Evolutionary conservation across 2,888 invertebrate species (phyloP).

Genomic region (Trichopoda pennipes): DNA sequence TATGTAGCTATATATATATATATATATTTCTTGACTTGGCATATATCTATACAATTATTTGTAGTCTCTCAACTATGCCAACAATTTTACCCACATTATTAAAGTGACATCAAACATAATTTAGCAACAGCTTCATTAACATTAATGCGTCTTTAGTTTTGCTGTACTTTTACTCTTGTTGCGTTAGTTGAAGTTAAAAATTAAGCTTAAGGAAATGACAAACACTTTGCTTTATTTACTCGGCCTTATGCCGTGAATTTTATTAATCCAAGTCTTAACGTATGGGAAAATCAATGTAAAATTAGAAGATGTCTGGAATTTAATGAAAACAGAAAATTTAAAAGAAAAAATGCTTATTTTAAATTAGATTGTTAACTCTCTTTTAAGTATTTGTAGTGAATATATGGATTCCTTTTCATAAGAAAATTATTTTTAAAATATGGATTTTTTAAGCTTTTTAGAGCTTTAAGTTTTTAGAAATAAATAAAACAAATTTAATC

Average conservation of each 20-base stretch:
- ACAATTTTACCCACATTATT: constrained; percentile 59
- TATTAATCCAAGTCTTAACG: neutral
- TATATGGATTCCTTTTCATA: too few species aligned
- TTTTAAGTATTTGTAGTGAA: too few species aligned
- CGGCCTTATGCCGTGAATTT: neutral
- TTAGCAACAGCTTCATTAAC: constrained; percentile 61
- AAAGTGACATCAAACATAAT: constrained; percentile 62
- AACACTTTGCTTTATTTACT: constrained; percentile 28
- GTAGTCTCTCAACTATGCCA: constrained; percentile 50
- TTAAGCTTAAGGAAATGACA: constrained; percentile 36
- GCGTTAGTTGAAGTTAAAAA: constrained; percentile 1
- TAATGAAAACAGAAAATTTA: too few species aligned
- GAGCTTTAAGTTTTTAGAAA: too few species aligned
- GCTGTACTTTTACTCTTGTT: neutral
- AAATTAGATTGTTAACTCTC: too few species aligned
- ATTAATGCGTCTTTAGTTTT: constrained; percentile 35
- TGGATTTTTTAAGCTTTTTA: too few species aligned
- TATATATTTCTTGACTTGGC: neutral
- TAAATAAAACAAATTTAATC: too few species aligned
- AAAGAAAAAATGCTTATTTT: too few species aligned
- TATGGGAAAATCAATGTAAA: neutral
- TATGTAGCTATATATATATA: too few species aligned
- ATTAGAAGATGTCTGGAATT: neutral
- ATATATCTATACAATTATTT: constrained; percentile 37
- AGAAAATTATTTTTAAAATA: too few species aligned